Evolutionary conservation across 1,140 invertebrate species (phyloP).

Genomic region (Aphaenogaster floridana): DNA sequence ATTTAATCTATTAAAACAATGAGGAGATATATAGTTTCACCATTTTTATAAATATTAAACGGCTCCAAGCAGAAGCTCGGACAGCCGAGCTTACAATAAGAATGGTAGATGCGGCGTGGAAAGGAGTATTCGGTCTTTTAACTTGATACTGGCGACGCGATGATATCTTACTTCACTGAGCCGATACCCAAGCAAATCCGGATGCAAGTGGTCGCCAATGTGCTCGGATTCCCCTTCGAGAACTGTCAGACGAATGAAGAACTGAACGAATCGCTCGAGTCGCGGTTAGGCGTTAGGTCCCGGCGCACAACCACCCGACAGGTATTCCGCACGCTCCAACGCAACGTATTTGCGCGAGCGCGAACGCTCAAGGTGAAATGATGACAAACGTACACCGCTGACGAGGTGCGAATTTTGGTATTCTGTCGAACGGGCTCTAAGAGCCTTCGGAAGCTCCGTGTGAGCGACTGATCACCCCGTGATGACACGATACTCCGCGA

Average conservation of each 20-base stretch:
- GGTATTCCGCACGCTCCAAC: constrained; percentile 35
- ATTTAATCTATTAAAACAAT: not conserved
- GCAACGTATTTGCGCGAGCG: constrained; percentile 33
- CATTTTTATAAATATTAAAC: not conserved
- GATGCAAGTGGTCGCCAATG: not conserved
- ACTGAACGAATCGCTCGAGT: constrained; percentile 22
- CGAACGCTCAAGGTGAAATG: not conserved
- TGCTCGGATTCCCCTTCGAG: constrained; percentile 8
- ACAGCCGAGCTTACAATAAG: not conserved
- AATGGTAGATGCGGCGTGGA: not conserved
- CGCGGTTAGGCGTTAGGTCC: constrained; percentile 51
- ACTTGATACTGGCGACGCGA: not conserved
- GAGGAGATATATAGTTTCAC: not conserved
- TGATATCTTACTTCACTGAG: constrained; percentile 65
- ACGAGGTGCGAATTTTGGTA: not conserved
- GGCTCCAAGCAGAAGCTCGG: not conserved
- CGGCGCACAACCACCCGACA: constrained; percentile 51
- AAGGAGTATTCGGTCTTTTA: not conserved
- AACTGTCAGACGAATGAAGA: constrained; percentile 18
- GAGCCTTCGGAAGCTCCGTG: constrained; percentile 47
- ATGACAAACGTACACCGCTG: not conserved
- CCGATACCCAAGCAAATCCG: constrained; percentile 16
- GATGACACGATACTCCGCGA: constrained; percentile 67
- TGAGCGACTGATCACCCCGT: constrained; percentile 68
- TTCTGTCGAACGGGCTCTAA: constrained; percentile 14